Conservation (phyloP, 2,797 vertebrate genomes). For the Hyperoplus lanceolatus region DNA sequence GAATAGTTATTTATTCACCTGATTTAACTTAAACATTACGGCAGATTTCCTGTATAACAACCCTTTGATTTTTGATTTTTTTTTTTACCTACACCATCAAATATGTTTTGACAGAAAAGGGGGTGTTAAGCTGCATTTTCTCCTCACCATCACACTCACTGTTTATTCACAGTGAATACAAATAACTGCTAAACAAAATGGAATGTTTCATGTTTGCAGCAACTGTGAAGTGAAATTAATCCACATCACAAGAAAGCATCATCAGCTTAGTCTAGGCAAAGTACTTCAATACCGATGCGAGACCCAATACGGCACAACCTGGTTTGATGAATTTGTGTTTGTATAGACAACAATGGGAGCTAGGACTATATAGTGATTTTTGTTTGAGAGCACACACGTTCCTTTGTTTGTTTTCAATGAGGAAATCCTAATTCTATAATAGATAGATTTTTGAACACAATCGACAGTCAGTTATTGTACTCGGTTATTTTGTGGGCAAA, state of each 20-base stretch:
- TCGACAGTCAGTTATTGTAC: too few relatives aligned
- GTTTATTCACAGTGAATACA: background rate
- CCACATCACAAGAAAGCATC: background rate
- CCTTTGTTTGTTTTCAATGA: slow-evolving; percentile 7
- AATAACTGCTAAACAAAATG: background rate
- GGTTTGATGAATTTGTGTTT: background rate
- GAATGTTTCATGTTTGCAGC: background rate
- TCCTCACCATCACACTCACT: background rate
- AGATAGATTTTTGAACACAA: background rate
- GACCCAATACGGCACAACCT: background rate
- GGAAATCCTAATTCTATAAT: background rate
- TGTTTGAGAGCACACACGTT: background rate
- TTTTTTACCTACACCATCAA: background rate
- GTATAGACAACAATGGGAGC: background rate
- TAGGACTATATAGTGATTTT: background rate
- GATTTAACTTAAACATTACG: background rate
- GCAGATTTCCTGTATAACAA: background rate
- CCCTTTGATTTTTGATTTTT: background rate
- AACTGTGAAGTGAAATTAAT: background rate
- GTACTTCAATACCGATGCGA: background rate
- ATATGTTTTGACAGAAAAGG: background rate
- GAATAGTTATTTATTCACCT: background rate
- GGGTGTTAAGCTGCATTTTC: background rate
- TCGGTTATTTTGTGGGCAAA: background rate
- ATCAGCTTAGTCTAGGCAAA: background rate